These are phyloP conservation scores for Aelia acuminata DNA, from an alignment of 2,888 invertebrate genomes.

Conservation along the genomic window DNA sequence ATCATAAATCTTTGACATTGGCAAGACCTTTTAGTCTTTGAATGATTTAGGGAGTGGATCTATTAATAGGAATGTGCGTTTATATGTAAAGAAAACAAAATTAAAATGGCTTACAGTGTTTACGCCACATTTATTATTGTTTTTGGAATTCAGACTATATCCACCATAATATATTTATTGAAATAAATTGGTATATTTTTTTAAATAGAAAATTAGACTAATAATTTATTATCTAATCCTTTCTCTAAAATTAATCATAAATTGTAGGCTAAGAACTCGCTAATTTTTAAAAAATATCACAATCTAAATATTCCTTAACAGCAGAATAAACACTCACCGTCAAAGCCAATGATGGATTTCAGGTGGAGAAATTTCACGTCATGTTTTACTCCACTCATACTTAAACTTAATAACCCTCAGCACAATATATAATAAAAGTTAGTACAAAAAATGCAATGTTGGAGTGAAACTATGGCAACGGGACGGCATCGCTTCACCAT, in stretches of 20 bases:
- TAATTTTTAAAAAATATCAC: not conserved
- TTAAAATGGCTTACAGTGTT: too few species aligned
- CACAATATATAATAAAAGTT: not conserved
- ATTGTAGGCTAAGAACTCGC: too few species aligned
- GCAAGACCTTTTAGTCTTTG: too few species aligned
- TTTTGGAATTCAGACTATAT: too few species aligned
- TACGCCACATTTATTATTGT: too few species aligned
- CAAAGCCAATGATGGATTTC: constrained; percentile 84
- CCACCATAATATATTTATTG: too few species aligned
- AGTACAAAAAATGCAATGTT: constrained; percentile 8
- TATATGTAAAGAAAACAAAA: too few species aligned
- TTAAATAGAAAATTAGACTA: not conserved
- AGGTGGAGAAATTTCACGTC: constrained; percentile 76
- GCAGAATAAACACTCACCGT: constrained; percentile 75
- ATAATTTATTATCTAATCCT: too few species aligned
- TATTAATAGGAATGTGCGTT: too few species aligned
- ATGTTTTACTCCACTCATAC: constrained; percentile 46
- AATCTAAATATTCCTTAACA: not conserved
- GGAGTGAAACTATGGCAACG: constrained; percentile 1
- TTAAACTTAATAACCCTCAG: not conserved
- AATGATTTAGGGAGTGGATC: too few species aligned
- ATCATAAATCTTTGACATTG: too few species aligned
- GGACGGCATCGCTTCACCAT: not conserved
- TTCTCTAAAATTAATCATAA: too few species aligned
- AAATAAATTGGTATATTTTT: not conserved